Percentiles rank a stretch among this genome's conserved stretches.
These are phyloP conservation scores for Sarcophaga variegata DNA, from an alignment of 2,888 invertebrate genomes.

Conservation along the genomic window DNA sequence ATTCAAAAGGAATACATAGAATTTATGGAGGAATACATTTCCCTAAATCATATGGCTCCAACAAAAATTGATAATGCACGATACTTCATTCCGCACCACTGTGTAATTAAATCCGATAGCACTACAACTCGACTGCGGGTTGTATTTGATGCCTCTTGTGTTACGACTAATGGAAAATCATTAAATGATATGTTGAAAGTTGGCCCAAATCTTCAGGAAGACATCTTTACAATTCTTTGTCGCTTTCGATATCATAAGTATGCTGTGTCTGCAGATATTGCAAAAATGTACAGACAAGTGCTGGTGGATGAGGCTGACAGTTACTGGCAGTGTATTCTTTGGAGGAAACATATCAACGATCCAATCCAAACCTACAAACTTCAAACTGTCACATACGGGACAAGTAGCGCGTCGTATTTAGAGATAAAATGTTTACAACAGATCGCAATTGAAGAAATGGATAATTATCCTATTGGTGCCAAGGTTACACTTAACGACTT, in stretches of 20 bases:
- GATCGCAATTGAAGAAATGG: conserved; percentile 41
- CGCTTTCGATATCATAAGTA: conserved; percentile 62
- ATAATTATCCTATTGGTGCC: conserved; percentile 66
- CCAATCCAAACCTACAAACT: conserved; percentile 9
- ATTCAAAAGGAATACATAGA: conserved; percentile 15
- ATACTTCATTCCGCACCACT: conserved; percentile 30
- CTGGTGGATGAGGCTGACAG: conserved; percentile 50
- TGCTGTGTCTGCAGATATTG: conserved; percentile 64
- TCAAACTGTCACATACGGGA: conserved; percentile 64
- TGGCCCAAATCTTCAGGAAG: conserved; percentile 53
- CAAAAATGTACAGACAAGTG: conserved; percentile 68
- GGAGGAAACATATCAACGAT: conserved; percentile 22
- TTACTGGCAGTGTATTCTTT: conserved; percentile 65
- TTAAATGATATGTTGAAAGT: conserved; percentile 39
- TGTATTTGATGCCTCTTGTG: background rate
- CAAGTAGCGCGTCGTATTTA: conserved; percentile 62
- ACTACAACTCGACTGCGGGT: conserved; percentile 12
- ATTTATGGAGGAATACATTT: conserved; percentile 25
- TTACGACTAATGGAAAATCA: conserved; percentile 44
- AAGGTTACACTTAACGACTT: conserved; percentile 60
- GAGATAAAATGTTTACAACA: conserved; percentile 34
- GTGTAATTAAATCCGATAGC: conserved; percentile 35
- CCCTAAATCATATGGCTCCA: conserved; percentile 15
- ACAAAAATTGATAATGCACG: background rate
- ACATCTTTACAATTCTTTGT: conserved; percentile 53